Base-by-base conservation (phyloP, 2,888 invertebrate species). In the Gerris lacustris region DNA sequence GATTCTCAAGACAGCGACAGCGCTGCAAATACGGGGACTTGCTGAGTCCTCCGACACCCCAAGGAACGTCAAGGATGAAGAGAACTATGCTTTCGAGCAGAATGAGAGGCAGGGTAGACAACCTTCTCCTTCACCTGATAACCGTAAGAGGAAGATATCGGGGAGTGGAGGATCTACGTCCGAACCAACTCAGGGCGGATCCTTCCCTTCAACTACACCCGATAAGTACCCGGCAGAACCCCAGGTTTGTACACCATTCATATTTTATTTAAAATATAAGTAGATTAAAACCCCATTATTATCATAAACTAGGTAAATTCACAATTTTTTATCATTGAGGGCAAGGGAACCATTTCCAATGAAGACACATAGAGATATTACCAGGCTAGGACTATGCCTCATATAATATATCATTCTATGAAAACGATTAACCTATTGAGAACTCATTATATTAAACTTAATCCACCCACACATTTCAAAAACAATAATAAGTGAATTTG, bases 1-100 rank as follows among this genome's bases (percentile, higher is more conserved):
- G 87, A 92, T 94, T 86, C 86, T 94, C 80, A 91, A 92, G 85
- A 94, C 92, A 79, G 93, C 93, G 77, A 93, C 93, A 84, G 92
- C 92, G 78, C 86, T 94, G 83, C 92, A 94, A 86, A 92, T 90
- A 76, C 83, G 92, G 82, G 94, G 92, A 79, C 86, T 94, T 80
- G 92, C 92, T 79, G 92, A 93, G 84, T 92, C 75, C 7, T 72
- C 74, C 11, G 74, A 74, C 43, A 75, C 73, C 45, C 73, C 74
- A 9, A 72, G 71, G 47, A 55, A 55, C 15, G 9, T 55, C 9
- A 55, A 55, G 15, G 77, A 76, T 69, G 78, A 77, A 63, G 78
- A 78, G 69, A 63, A 63, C 6, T 69, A 67, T 31, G 67, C 72
- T 5, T 73, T 67, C 67, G 74, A 73, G 63, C 69, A 68, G 63